Base-by-base conservation (phyloP, 2,797 vertebrate genomes). In the Hephaestus fuliginosus region DNA sequence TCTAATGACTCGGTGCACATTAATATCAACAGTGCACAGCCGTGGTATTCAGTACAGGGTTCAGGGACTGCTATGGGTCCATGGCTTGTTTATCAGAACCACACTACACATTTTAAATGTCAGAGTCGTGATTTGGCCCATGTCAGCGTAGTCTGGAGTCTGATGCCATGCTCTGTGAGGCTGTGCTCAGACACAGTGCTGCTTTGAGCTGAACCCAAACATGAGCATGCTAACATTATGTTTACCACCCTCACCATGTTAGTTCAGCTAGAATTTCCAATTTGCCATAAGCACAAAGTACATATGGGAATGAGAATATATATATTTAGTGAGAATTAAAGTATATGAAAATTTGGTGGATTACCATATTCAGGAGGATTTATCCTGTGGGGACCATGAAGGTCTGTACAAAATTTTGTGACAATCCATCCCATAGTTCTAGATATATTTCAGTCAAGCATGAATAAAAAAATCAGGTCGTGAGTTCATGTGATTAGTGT, bases 1-100 rank as follows among this genome's bases (percentile, higher is more conserved):
- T 70, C 15, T 17, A 77, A 18, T 75, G 74, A 72, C 30, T 84
- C 66, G 46, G 43, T 64, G 73, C 44, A 80, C 66, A 78, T 83
- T 75, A 55, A 74, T 63, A 72, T 81, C 28, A 70, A n/a, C 76
- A 78, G 63, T 63, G 33, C 20, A 53, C 22, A 43, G 41, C 7
- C 1, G n/a, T 75, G 64, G 70, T 72, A 44, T 65, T 53, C 44
- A 79, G 20, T 30, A 20, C 33, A 46, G 41, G 43, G 80, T 58
- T 70, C 41, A 53, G 53, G 41, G 70, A 20, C 55, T 0, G 0
- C 2, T 57, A 6, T 8, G 0, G 9, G 30, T 61, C 36, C 12
- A 41, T 71, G 22, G 60, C 30, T 56, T 30, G 14, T 13, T 70
- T 22, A 49, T 49, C 18, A 28, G 28, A 53, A 51, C 57, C 57